Evolutionary conservation across 2,113 vertebrate species (phyloP).

Genomic region (Microtus oregoni): DNA sequence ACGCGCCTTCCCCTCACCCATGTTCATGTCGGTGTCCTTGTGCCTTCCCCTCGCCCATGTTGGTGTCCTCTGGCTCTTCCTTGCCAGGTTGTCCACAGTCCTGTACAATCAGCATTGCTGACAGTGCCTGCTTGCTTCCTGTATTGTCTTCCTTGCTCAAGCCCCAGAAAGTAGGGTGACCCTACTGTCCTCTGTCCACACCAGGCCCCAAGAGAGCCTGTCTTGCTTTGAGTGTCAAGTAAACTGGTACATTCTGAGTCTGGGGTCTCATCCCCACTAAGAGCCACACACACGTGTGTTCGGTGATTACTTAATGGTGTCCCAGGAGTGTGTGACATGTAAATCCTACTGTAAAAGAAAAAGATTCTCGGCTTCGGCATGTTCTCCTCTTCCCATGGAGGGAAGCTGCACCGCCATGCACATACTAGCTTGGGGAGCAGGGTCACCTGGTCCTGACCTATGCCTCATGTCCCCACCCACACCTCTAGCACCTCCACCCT

Average conservation of each 20-base stretch:
- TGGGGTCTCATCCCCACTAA: background rate
- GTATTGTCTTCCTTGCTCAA: background rate
- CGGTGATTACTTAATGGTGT: background rate
- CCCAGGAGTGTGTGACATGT: background rate
- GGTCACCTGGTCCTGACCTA: background rate
- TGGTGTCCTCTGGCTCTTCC: background rate
- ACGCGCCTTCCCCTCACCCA: no score
- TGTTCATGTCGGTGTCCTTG: no score
- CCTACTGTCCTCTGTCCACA: background rate
- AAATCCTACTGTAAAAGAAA: background rate
- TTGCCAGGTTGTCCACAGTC: background rate
- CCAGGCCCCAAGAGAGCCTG: background rate
- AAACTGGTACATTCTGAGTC: background rate
- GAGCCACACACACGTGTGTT: background rate
- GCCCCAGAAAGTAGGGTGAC: background rate
- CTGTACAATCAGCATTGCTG: background rate
- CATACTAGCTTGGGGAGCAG: background rate
- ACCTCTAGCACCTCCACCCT: background rate
- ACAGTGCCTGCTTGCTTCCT: background rate
- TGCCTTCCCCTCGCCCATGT: background rate
- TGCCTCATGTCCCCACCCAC: accelerated
- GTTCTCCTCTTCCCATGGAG: no score
- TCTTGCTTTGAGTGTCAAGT: background rate
- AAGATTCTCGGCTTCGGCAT: no score
- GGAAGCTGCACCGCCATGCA: background rate